Evolutionary conservation across 2,888 invertebrate genomes (phyloP), one percentile per base, ranked within the genome.

Genomic region (Aphrophora alni): DNA sequence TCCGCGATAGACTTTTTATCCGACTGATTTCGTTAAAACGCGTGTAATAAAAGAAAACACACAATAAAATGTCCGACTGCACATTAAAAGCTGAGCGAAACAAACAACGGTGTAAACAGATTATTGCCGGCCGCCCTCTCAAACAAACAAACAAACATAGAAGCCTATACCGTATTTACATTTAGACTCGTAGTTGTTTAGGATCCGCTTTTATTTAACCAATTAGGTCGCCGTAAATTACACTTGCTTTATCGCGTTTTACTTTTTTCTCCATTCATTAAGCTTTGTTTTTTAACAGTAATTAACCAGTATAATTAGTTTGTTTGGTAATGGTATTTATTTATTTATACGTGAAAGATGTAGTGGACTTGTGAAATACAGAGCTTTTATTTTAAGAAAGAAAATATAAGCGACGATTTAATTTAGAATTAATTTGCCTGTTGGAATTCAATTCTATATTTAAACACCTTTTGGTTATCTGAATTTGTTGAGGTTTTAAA

Each of bases 91-190:
- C 59, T 21, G 59, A 59, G 21, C 21, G 59, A 59, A 59, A 59
- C 59, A 59, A 59, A 59, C 59, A 59, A 21, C 59, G 59, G 59
- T 21, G 59, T 59, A 59, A 59, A 59, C 59, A 59, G 59, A 59
- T 59, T 59, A 59, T 59, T 5, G 59, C 59, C 59, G 59, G 21
- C 59, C 59, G 59, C 59, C 59, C 59, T 59, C 59, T 21, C 21
- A 3, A 21, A 59, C 59, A 44, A 44, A 44, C 44, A 44, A 44
- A 44, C 17, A 59, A 59, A 59, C 59, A 59, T 59, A 21, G 59
- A 59, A 59, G 59, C 59, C 59, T 59, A 59, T 59, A 59, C 59
- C 17, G 59, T 59, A 59, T 59, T 59, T 59, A 59, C 59, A 59
- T 59, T 59, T 59, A 59, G n/a, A n/a, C 59, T 59, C 21, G 59